Evolutionary conservation across 1,140 invertebrate species (phyloP).

Genomic region (Drosophila novamexicana): DNA sequence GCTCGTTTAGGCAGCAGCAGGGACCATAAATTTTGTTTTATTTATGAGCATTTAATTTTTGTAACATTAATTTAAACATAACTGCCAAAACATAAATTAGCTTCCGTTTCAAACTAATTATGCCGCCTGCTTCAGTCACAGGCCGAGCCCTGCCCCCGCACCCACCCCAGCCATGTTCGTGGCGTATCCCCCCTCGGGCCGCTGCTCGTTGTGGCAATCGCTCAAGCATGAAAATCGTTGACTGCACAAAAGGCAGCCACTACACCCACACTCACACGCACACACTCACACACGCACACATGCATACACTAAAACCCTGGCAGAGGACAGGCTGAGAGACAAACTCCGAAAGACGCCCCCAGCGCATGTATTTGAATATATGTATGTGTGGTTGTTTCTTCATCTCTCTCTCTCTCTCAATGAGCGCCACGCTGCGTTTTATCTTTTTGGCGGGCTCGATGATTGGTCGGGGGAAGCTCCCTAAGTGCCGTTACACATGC

Average conservation of each 20-base stretch:
- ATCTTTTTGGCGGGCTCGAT: constrained; percentile 53
- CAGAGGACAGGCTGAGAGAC: background rate
- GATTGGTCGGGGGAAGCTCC: constrained; percentile 17
- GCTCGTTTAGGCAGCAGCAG: constrained; percentile 32
- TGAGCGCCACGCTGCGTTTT: constrained; percentile 59
- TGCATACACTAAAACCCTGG: constrained; percentile 24
- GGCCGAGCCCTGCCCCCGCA: background rate
- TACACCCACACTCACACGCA: constrained; percentile 39
- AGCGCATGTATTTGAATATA: constrained; percentile 71
- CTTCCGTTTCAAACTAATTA: constrained; percentile 84
- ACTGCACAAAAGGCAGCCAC: constrained; percentile 76
- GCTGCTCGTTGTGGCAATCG: constrained; percentile 59
- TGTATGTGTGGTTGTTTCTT: constrained; percentile 5
- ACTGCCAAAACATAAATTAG: constrained; percentile 84
- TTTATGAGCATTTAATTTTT: constrained; percentile 84
- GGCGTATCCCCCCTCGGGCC: constrained; percentile 12
- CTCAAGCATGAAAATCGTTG: constrained; percentile 82
- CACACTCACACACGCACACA: constrained; percentile 33
- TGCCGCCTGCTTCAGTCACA: constrained; percentile 56
- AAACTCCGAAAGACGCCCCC: constrained; percentile 14
- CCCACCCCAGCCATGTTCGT: background rate
- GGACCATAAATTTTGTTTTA: constrained; percentile 76
- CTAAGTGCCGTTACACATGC: constrained; percentile 80
- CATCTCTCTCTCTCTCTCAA: constrained; percentile 1
- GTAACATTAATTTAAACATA: constrained; percentile 84